These are phyloP conservation scores for Catharus minimus DNA, from an alignment of 2,113 vertebrate genomes.

Conservation along the genomic window DNA sequence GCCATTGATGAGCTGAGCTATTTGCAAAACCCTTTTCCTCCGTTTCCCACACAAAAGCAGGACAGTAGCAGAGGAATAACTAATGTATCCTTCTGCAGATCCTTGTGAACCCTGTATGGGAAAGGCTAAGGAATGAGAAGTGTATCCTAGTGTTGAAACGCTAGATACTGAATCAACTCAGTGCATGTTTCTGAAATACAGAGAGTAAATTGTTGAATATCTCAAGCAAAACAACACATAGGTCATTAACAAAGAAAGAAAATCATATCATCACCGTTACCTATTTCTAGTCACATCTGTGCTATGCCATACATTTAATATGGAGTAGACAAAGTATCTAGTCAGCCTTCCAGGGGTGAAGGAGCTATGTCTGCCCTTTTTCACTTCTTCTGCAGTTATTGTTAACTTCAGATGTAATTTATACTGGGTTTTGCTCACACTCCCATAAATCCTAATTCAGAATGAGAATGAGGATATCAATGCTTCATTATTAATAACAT, in stretches of 20 bases:
- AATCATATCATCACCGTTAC: background rate
- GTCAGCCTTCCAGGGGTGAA: background rate
- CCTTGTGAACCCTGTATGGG: background rate
- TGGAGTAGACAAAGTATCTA: background rate
- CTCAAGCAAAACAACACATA: background rate
- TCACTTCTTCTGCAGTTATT: background rate
- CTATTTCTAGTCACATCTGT: background rate
- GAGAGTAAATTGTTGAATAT: background rate
- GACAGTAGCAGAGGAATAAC: background rate
- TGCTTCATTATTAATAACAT: slow-evolving; percentile 5
- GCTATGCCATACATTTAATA: background rate
- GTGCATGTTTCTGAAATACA: background rate
- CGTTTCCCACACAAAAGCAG: background rate
- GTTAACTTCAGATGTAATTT: background rate
- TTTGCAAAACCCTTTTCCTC: background rate
- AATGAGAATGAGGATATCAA: background rate
- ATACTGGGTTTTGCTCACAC: background rate
- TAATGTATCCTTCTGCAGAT: background rate
- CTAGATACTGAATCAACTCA: background rate
- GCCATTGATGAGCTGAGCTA: background rate
- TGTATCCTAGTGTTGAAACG: fast-evolving
- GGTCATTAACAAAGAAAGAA: background rate
- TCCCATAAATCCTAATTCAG: background rate
- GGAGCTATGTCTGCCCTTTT: background rate
- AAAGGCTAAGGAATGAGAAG: background rate